phyloP scores from a whole-genome alignment of 2,888 invertebrate species.

The Deilephila elpenor region DNA sequence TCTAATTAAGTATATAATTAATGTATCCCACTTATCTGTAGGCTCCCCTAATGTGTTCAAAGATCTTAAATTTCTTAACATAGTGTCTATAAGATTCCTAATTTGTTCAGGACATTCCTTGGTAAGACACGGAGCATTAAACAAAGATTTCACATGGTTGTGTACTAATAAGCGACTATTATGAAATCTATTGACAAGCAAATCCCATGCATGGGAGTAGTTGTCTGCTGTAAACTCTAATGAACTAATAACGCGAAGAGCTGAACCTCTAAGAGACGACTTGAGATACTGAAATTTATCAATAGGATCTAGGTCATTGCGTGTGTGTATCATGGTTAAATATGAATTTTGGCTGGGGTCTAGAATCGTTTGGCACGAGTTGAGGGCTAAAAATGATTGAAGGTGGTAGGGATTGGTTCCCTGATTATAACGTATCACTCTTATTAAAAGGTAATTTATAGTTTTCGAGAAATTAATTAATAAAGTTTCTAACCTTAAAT shows the following conservation, averaged over 20 bases:
- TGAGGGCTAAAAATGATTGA: too few species aligned
- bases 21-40: constrained; percentile 35
- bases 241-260: background rate
- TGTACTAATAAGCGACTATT: constrained; percentile 34
- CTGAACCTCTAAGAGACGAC: background rate
- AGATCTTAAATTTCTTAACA: constrained; percentile 34
- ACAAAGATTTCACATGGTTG: constrained; percentile 36
- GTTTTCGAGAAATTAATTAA: too few species aligned
- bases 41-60: constrained; percentile 32
- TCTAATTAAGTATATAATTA: constrained; percentile 32
- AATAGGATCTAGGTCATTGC: background rate
- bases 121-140: constrained; percentile 31
- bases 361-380: too few species aligned
- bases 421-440: too few species aligned
- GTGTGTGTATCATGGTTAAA: background rate
- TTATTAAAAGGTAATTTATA: too few species aligned
- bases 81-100: constrained; percentile 31
- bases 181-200: constrained; percentile 29
- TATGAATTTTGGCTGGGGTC: too few species aligned
- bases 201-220: background rate
- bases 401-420: too few species aligned
- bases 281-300: constrained; percentile 1
- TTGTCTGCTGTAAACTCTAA: constrained; percentile 3
- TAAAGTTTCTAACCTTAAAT: too few species aligned
- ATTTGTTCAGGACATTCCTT: constrained; percentile 30